phyloP scores from a whole-genome alignment of 1,140 invertebrate genomes.

The Anthonomus grandis region DNA sequence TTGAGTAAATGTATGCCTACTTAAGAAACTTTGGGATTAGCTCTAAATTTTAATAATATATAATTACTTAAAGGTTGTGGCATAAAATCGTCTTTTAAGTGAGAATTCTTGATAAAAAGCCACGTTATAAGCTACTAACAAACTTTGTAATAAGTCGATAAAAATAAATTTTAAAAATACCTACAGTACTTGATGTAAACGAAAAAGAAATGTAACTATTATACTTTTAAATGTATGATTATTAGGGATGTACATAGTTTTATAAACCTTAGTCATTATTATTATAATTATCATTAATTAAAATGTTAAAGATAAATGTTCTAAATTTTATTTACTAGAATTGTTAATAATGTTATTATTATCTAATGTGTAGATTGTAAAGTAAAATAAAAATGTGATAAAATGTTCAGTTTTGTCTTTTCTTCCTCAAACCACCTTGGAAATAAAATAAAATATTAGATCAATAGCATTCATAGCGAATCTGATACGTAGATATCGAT shows the following conservation, averaged over 20 bases:
- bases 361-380: conserved; percentile 26
- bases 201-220: conserved; percentile 8
- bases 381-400: conserved; percentile 22
- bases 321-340: conserved; percentile 38
- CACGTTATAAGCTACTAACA: background rate
- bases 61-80: background rate
- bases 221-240: conserved; percentile 10
- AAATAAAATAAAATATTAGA: no score
- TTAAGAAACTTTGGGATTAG: no score
- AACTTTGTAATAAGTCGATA: background rate
- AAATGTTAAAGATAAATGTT: conserved; percentile 38
- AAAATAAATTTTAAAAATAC: background rate
- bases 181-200: background rate
- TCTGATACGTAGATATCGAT: no score
- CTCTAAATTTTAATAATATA: background rate
- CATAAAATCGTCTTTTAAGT: background rate
- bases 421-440: no score
- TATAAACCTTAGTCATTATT: conserved; percentile 38
- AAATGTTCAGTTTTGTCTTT: conserved; percentile 8
- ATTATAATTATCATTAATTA: conserved; percentile 30
- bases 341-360: conserved; percentile 42
- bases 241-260: conserved; percentile 45
- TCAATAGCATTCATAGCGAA: no score
- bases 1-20: conserved; percentile 10
- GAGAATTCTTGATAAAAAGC: background rate